Evolutionary conservation across 2,113 vertebrate genomes (phyloP).

Genomic region (Melanerpes formicivorus): DNA sequence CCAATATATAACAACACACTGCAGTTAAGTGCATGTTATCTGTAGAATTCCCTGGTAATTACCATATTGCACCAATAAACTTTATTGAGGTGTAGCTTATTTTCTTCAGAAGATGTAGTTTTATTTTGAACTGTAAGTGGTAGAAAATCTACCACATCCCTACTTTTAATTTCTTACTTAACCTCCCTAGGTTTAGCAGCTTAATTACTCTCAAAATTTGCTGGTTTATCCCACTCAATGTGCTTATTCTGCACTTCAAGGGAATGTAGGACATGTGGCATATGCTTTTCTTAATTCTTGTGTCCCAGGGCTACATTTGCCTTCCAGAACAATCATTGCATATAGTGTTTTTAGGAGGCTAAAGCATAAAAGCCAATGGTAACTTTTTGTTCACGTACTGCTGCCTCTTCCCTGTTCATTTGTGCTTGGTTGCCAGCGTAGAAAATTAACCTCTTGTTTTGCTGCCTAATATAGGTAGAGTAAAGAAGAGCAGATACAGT

Average conservation of each 20-base stretch:
- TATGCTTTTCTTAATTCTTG: not conserved
- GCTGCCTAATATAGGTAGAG: not conserved
- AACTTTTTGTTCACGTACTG: not conserved
- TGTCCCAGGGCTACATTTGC: not conserved
- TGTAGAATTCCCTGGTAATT: not conserved
- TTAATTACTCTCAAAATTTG: conserved; percentile 47
- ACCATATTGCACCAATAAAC: not conserved
- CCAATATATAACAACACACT: not conserved
- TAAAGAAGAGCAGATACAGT: not conserved
- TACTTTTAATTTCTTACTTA: conserved; percentile 50
- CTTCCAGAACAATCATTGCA: not conserved
- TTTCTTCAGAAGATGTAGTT: not conserved
- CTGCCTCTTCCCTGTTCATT: not conserved
- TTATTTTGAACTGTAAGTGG: not conserved
- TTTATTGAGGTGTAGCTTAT: not conserved
- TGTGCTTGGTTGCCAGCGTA: not conserved
- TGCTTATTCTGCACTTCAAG: conserved; percentile 24
- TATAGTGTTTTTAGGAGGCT: not conserved
- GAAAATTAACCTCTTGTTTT: not conserved
- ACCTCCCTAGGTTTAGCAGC: conserved; percentile 30
- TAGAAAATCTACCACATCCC: not conserved
- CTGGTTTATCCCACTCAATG: conserved; percentile 4
- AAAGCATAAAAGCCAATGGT: not conserved
- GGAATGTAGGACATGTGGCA: conserved; percentile 2
- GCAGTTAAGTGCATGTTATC: not conserved